These are phyloP conservation scores for Galagoides demidoff DNA, from an alignment of 2,797 vertebrate species.

Conservation along the genomic window DNA sequence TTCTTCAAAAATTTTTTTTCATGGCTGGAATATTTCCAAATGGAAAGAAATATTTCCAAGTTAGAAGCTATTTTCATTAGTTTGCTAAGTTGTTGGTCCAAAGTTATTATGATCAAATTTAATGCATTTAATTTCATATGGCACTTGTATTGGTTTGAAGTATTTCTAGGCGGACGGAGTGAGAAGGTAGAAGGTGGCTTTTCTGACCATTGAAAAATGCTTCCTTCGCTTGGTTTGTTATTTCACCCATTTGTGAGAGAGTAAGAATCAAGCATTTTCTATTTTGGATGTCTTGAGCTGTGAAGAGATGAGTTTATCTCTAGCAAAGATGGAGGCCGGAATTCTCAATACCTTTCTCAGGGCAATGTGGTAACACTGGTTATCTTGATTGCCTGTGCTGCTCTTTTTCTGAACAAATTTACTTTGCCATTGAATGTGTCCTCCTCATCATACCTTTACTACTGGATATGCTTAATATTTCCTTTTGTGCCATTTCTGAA, in stretches of 20 bases:
- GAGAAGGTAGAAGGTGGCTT: constrained; percentile 54
- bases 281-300: constrained; percentile 72
- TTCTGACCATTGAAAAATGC: constrained; percentile 63
- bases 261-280: constrained; percentile 77
- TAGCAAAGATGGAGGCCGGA: constrained; percentile 72
- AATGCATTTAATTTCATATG: constrained; percentile 42
- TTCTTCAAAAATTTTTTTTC: constrained; percentile 53
- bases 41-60: constrained; percentile 77
- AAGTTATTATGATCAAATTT: constrained; percentile 65
- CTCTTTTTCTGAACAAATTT: constrained; percentile 76
- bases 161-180: constrained; percentile 39
- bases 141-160: constrained; percentile 52
- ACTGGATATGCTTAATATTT: constrained; percentile 77
- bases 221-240: constrained; percentile 68
- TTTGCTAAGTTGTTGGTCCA: constrained; percentile 69
- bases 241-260: constrained; percentile 68
- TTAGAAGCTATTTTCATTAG: constrained; percentile 75
- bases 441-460: constrained; percentile 80
- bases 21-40: constrained; percentile 78
- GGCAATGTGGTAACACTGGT: constrained; percentile 70
- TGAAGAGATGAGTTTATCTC: constrained; percentile 79
- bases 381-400: constrained; percentile 81
- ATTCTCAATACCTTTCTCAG: constrained; percentile 74
- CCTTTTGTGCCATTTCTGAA: constrained; percentile 80
- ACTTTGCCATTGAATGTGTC: constrained; percentile 73